These are phyloP conservation scores for Novumbra hubbsi DNA, from an alignment of 2,797 vertebrate species.

Conservation along the genomic window DNA sequence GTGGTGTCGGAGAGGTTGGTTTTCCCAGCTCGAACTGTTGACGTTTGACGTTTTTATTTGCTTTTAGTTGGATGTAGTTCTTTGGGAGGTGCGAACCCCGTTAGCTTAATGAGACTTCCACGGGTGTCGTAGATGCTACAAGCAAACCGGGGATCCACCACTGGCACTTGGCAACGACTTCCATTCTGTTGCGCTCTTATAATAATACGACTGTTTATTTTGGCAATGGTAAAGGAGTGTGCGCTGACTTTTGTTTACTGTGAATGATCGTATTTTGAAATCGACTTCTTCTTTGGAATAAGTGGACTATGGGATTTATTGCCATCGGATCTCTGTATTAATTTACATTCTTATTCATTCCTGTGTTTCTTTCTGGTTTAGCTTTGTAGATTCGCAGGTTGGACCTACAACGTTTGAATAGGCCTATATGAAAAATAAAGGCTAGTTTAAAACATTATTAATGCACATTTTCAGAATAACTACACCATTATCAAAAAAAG, in stretches of 20 bases:
- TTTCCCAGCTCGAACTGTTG: neutral
- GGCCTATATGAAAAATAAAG: slow-evolving; percentile 36
- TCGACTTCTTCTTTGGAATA: slow-evolving; percentile 43
- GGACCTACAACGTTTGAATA: slow-evolving; percentile 33
- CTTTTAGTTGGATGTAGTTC: slow-evolving; percentile 11
- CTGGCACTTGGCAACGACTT: slow-evolving; percentile 51
- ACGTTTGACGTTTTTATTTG: neutral
- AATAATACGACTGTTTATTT: slow-evolving; percentile 26
- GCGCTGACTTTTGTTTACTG: slow-evolving; percentile 31
- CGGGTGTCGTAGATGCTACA: slow-evolving; percentile 56
- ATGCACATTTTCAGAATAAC: neutral
- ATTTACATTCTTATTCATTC: slow-evolving; percentile 55
- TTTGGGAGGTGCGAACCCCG: slow-evolving; percentile 41
- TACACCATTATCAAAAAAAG: neutral
- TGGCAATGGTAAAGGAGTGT: neutral
- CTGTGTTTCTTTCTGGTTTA: slow-evolving; percentile 54
- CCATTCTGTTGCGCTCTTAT: slow-evolving; percentile 35
- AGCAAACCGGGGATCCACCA: slow-evolving; percentile 52
- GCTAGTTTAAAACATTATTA: slow-evolving; percentile 30
- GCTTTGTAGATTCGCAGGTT: slow-evolving; percentile 38
- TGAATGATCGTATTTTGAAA: slow-evolving; percentile 52
- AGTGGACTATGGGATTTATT: slow-evolving; percentile 45
- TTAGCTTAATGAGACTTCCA: slow-evolving; percentile 34
- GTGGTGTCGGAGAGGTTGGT: neutral
- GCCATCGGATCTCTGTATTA: slow-evolving; percentile 58